Conservation (phyloP, 2,888 invertebrate genomes). For the Dasysyrphus albostriatus region DNA sequence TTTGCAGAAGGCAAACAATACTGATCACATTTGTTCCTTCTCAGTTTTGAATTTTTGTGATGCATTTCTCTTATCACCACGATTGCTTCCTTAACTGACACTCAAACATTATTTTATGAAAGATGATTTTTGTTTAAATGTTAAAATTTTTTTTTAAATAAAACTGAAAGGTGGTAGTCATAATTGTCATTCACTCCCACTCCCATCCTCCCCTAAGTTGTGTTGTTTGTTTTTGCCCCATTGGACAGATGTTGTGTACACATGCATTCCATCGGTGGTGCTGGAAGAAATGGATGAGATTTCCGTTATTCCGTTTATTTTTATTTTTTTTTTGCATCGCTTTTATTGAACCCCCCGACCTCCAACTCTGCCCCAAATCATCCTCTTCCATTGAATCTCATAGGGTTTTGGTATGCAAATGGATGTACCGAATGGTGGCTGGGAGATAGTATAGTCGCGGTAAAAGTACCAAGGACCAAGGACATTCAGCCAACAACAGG, state of each 20-base stretch:
- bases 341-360: constrained; percentile 5
- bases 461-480: constrained; percentile 30
- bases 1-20: no score
- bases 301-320: constrained; percentile 48
- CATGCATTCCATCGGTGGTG: constrained; percentile 66
- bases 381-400: constrained; percentile 5
- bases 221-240: constrained; percentile 70
- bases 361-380: neutral
- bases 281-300: constrained; percentile 69
- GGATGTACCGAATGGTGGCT: constrained; percentile 32
- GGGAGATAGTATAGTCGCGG: constrained; percentile 54
- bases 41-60: no score
- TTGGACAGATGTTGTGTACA: constrained; percentile 73
- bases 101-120: no score
- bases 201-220: neutral
- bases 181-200: neutral
- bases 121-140: no score
- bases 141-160: neutral
- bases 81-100: no score
- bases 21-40: no score
- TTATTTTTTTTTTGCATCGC: constrained; percentile 27
- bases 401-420: constrained; percentile 66
- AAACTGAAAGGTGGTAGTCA: constrained; percentile 6
- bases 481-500: constrained; percentile 38
- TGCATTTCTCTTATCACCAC: no score